These are phyloP conservation scores for Himalopsyche kuldschensis DNA, from an alignment of 2,888 invertebrate species.

Conservation along the genomic window DNA sequence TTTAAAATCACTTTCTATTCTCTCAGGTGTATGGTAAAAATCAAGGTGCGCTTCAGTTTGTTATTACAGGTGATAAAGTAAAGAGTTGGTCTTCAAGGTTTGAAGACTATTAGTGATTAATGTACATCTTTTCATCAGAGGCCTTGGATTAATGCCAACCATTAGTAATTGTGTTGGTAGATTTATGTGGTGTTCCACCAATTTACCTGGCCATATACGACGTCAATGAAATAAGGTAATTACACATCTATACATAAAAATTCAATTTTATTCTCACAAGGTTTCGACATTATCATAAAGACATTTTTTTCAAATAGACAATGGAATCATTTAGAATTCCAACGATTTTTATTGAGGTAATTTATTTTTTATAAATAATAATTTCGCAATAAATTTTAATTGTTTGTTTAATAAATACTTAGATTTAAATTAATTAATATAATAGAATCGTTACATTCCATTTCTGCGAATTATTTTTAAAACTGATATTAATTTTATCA, in stretches of 20 bases:
- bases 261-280: background rate
- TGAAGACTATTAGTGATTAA: slow-evolving; percentile 27
- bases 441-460: too few relatives aligned
- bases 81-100: slow-evolving; percentile 7
- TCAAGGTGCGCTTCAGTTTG: slow-evolving; percentile 25
- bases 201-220: background rate
- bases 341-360: too few relatives aligned
- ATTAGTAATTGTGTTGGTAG: background rate
- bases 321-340: too few relatives aligned
- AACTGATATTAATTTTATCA: too few relatives aligned
- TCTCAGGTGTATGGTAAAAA: slow-evolving; percentile 14
- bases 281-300: too few relatives aligned
- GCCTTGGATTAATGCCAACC: slow-evolving; percentile 27
- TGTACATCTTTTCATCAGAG: slow-evolving; percentile 11
- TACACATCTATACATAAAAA: background rate
- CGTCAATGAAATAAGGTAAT: slow-evolving; percentile 18
- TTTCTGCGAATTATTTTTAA: too few relatives aligned
- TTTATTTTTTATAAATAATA: too few relatives aligned
- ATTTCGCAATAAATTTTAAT: too few relatives aligned
- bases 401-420: too few relatives aligned
- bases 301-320: too few relatives aligned
- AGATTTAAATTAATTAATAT: too few relatives aligned
- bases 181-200: background rate
- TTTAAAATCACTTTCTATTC: slow-evolving; percentile 9
- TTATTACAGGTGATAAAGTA: slow-evolving; percentile 30